Base-by-base conservation (phyloP, 2,888 invertebrate genomes). In the Ectemnius cavifrons region DNA sequence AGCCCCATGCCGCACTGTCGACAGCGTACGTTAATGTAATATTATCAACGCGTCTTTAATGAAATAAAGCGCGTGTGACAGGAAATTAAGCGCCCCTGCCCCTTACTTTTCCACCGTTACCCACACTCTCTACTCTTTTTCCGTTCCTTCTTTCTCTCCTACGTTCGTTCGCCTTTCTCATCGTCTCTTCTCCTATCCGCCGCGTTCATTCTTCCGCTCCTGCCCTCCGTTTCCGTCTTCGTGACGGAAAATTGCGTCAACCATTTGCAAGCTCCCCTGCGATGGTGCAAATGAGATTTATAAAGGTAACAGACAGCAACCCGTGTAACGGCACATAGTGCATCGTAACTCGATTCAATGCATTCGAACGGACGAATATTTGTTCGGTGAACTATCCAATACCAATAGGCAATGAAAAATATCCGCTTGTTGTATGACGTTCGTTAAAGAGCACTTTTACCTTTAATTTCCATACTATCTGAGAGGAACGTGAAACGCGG, bases 1-100 rank as follows among this genome's bases (percentile, higher is more conserved):
- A 14, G 47, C 27, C 59, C 13, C 58, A 20, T 16, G 45, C 23
- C 6, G 8, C 62, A 27, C 57, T 67, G 60, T 65, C 61, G 67
- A 62, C 18, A 37, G 18, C n/a, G 2, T 6, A 45, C 60, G 47
- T 78, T 75, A 78, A 79, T 73, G 79, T 81, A 78, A 81, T 75
- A 67, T 82, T 80, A 86, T 84, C 81, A 86, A 84, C 78, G 85
- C 84, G 78, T 80, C 85, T 86, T 86, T 86, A 86, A 85, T 82
- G 81, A 81, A 86, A 84, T 85, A 81, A 85, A 85, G 70, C 77
- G 67, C 76, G 75, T 73, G 81, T 78, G 83, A 82, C 83, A 82
- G 85, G 87, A 86, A 86, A 87, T 86, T 83, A 85, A 86, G 80
- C 79, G 72, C 75, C 78, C 70, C 78, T 67, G 73, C 75, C 77